phyloP scores from a whole-genome alignment of 2,888 invertebrate genomes.

The Catocala nupta region DNA sequence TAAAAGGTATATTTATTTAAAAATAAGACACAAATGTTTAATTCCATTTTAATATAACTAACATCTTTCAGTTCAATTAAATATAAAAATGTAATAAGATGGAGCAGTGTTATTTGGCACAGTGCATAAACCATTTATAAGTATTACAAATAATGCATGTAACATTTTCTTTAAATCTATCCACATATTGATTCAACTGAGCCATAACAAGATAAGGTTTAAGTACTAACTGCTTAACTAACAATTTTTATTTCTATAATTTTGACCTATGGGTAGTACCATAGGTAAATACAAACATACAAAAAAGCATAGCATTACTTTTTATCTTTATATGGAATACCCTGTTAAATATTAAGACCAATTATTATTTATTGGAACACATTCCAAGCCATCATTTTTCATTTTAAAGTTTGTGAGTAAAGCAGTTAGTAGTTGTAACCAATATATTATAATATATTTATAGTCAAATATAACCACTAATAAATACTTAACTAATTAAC shows the following conservation, averaged over 20 bases:
- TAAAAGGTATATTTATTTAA: neutral
- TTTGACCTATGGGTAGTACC: too few relatives aligned
- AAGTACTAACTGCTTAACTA: conserved; percentile 30
- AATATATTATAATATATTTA: conserved; percentile 48
- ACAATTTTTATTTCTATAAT: conserved; percentile 4
- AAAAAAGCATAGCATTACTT: too few relatives aligned
- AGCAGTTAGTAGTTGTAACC: conserved; percentile 41
- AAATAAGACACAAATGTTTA: conserved; percentile 12
- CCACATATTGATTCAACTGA: conserved; percentile 31
- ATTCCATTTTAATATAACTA: conserved; percentile 48
- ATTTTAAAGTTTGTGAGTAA: conserved; percentile 27
- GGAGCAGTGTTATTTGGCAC: conserved; percentile 64
- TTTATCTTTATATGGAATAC: neutral
- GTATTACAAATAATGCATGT: conserved; percentile 39
- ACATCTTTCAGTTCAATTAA: conserved; percentile 52
- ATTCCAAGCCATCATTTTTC: conserved; percentile 1
- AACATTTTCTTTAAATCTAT: conserved; percentile 34
- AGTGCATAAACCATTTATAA: conserved; percentile 49
- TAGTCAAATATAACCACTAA: conserved; percentile 44
- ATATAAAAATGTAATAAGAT: conserved; percentile 41
- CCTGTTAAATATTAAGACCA: neutral
- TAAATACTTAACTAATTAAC: conserved; percentile 44
- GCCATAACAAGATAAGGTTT: conserved; percentile 44
- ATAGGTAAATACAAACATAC: too few relatives aligned
- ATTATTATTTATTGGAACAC: too few relatives aligned